Percentiles rank a stretch among this genome's conserved stretches.
Evolutionary conservation across 2,888 invertebrate genomes (phyloP).

Genomic region (Campoplex nolae): DNA sequence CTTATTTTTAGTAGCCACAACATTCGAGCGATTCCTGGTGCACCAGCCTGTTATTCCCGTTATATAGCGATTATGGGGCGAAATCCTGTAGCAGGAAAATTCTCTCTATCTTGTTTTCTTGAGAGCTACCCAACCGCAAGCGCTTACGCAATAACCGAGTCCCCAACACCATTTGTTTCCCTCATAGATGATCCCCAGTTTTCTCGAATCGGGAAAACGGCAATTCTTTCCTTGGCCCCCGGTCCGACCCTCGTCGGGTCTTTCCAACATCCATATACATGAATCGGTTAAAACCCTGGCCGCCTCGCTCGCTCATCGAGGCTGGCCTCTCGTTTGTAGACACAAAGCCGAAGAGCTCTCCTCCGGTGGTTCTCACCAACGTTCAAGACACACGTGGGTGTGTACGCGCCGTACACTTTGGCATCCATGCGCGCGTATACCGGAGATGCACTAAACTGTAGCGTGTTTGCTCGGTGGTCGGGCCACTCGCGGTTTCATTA

Average conservation of each 20-base stretch:
- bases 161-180: neutral
- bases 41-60: neutral
- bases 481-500: constrained; percentile 64
- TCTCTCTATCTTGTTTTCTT: neutral
- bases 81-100: neutral
- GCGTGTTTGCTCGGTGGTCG: constrained; percentile 54
- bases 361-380: neutral
- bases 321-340: constrained; percentile 44
- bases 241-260: neutral
- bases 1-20: neutral
- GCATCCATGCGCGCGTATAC: neutral
- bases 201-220: neutral
- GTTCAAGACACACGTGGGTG: neutral
- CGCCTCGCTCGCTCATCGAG: constrained; percentile 5
- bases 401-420: constrained; percentile 24
- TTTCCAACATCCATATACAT: constrained; percentile 24
- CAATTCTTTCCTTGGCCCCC: neutral
- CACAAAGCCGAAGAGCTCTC: constrained; percentile 48
- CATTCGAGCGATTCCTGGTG: neutral
- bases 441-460: constrained; percentile 48
- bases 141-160: neutral
- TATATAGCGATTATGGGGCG: neutral
- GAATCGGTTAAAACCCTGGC: constrained; percentile 41
- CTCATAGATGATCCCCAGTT: neutral
- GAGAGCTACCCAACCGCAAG: neutral